These are phyloP conservation scores for Bradypus variegatus DNA, from an alignment of 2,797 vertebrate species.

Conservation along the genomic window DNA sequence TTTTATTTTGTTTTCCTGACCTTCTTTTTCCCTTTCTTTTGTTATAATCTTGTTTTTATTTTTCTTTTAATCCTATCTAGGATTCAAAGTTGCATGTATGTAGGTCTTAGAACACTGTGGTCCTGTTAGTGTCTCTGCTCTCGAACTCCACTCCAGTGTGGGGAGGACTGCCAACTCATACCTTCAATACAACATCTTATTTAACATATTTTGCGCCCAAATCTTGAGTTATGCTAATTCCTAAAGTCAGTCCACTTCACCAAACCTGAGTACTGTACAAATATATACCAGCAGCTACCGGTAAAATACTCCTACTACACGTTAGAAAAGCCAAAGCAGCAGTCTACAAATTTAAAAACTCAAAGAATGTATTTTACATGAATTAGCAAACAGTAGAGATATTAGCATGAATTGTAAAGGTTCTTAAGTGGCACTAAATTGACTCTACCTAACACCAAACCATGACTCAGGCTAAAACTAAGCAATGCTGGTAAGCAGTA, in stretches of 20 bases:
- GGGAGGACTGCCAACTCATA: neutral
- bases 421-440: neutral
- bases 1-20: neutral
- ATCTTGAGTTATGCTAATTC: neutral
- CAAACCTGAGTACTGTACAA: neutral
- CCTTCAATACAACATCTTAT: conserved; percentile 1
- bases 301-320: neutral
- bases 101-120: neutral
- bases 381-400: neutral
- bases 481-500: neutral
- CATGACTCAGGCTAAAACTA: neutral
- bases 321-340: neutral
- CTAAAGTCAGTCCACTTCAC: neutral
- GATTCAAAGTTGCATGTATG: neutral
- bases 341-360: neutral
- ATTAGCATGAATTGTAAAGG: neutral
- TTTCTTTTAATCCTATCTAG: neutral
- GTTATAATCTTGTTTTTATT: neutral
- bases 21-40: neutral
- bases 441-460: neutral
- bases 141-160: neutral
- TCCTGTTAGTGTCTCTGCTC: neutral
- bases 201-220: neutral
- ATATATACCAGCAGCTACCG: neutral
- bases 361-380: conserved; percentile 9